Evolutionary conservation across 2,113 vertebrate genomes (phyloP), one percentile per base, ranked within the genome.

Genomic region (Amblyornis subalaris): DNA sequence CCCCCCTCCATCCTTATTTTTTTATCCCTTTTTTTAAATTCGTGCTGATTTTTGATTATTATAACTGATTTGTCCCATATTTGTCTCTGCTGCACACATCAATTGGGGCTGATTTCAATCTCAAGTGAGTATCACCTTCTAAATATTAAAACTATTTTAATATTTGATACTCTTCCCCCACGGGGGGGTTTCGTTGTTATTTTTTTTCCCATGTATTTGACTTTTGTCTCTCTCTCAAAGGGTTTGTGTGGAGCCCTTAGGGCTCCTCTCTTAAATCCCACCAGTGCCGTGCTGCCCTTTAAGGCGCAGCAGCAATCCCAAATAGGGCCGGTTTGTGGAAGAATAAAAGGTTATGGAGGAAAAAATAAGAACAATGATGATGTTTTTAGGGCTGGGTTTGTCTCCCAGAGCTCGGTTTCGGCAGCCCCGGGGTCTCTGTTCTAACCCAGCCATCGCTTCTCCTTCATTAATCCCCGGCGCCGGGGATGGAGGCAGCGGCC

Each of bases 11-110:
- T 65, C 48, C 51, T 64, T 66, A 6, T 9, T 64, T 90, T 45
- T 89, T 79, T 84, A 76, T 75, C 31, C 29, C 48, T 45, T 87
- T 82, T 88, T 92, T 94, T 50, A 36, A 8, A 80, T 83, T 90
- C 33, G 26, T 82, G 89, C 61, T 97, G 70, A 88, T 96, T 98
- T 97, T 98, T 98, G 78, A 98, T 97, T 98, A 97, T 98, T 98
- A 96, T 99, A 98, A 99, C 98, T 99, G 98, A 98, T 99, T 98
- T 99, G 97, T 99, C 93, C 98, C 98, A 92, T 98, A 74, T 99
- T 98, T 98, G 97, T 97, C 98, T 98, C 98, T 97, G 98, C 98
- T 98, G 98, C 98, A 98, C 98, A 97, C 97, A 97, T 95, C 97
- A 98, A 98, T 97, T 96, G 96, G 98, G 96, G 98, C 98, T 97